phyloP scores from a whole-genome alignment of 1,140 invertebrate species.

The Ceratosolen solmsi region DNA sequence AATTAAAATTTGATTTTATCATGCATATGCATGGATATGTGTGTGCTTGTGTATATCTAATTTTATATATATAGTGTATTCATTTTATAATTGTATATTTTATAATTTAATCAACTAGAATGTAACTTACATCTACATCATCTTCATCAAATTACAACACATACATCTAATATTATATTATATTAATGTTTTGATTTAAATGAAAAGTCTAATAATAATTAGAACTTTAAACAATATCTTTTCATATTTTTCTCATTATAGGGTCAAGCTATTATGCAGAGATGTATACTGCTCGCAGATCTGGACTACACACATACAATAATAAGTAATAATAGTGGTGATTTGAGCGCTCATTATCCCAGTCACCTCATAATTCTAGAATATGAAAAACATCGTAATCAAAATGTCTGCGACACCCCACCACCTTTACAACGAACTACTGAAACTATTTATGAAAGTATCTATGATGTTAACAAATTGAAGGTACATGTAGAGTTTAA shows the following conservation, averaged over 20 bases:
- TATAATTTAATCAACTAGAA: too few relatives aligned
- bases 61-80: too few relatives aligned
- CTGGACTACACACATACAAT: constrained; percentile 78
- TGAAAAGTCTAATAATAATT: too few relatives aligned
- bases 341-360: constrained; percentile 84
- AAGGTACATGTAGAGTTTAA: constrained; percentile 54
- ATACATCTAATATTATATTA: too few relatives aligned
- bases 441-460: constrained; percentile 78
- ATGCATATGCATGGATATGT: too few relatives aligned
- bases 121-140: too few relatives aligned
- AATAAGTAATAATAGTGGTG: constrained; percentile 80
- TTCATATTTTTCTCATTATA: constrained; percentile 58
- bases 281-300: constrained; percentile 77
- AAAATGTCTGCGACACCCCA: constrained; percentile 60
- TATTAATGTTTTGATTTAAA: too few relatives aligned
- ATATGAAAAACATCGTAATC: constrained; percentile 75
- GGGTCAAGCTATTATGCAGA: constrained; percentile 77
- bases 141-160: too few relatives aligned
- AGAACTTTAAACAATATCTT: background rate
- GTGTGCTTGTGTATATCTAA: too few relatives aligned
- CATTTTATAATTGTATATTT: too few relatives aligned
- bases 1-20: too few relatives aligned
- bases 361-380: constrained; percentile 82
- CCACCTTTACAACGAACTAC: constrained; percentile 68
- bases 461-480: constrained; percentile 76